Evolutionary conservation across 2,113 vertebrate species (phyloP), one percentile per base, ranked within the genome.

Genomic region (Pyxicephalus adspersus): DNA sequence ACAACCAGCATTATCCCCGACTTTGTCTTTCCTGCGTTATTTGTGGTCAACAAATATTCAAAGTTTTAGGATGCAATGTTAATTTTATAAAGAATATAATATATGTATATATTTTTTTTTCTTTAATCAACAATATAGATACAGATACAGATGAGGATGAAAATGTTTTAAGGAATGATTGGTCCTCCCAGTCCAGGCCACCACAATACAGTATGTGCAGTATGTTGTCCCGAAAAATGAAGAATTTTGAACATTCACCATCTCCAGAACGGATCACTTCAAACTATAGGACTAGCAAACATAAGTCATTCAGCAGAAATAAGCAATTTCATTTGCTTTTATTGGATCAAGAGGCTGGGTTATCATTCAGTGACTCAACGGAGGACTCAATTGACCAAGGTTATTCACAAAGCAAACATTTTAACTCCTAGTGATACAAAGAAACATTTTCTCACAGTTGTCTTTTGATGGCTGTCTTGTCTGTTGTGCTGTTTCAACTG

Each of bases 321-420:
- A 97, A 95, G 94, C 95, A 94, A 65, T 98, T 98, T 90, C 95
- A 95, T 84, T 91, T 97, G 90, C 94, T 98, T 87, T 94, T 98
- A 82, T 93, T 91, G 85, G 97, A 98, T 87, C 93, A 94, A 0
- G 95, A 94, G 91, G 94, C 92, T 3, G 95, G 94, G 64, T 90
- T 91, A 84, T 92, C 91, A 82, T 92, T 91, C 91, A 94, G 92
- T 64, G 92, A 94, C 88, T 96, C 96, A 84, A 98, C 96, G 74
- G 96, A 97, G 90, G 96, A 99, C 95, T 98, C 97, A 71, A 96
- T 97, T 78, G 96, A 99, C 90, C 96, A 99, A 99, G 97, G 97
- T 99, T 98, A 98, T 92, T 85, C 81, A 92, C 50, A 82, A 65
- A 81, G 51, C 64, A 66, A 73, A n/a, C 13, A 61, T 74, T 58